Percentiles rank a stretch among this genome's conserved stretches.
Conservation (phyloP, 1,140 invertebrate species). For the Calosoma granatense region DNA sequence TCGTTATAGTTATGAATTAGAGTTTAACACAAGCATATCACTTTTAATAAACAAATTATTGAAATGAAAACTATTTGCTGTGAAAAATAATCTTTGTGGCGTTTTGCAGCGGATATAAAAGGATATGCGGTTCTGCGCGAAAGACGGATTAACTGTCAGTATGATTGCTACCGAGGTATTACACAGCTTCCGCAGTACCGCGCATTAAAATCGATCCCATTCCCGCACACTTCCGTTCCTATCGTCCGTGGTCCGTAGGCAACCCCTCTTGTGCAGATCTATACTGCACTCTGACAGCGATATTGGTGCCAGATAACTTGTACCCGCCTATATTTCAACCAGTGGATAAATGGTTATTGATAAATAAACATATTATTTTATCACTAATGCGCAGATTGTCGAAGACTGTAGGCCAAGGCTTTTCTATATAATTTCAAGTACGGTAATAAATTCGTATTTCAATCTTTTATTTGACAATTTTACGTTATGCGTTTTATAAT, state of each 20-base stretch:
- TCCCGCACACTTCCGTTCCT: not conserved
- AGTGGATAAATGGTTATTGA: not conserved
- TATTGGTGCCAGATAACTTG: not conserved
- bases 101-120: not conserved
- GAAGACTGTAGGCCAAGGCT: no score
- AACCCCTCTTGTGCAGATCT: not conserved
- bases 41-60: no score
- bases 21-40: no score
- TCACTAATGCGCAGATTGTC: no score
- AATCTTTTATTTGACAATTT: no score
- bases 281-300: not conserved
- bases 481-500: no score
- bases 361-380: not conserved
- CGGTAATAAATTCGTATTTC: no score
- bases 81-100: no score
- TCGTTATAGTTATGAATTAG: no score
- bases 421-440: no score
- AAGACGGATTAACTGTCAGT: not conserved
- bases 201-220: constrained; percentile 6
- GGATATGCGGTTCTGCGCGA: not conserved
- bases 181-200: not conserved
- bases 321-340: not conserved
- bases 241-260: constrained; percentile 9
- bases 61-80: no score
- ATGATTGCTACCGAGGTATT: not conserved